Evolutionary conservation across 2,797 vertebrate genomes (phyloP).

Genomic region (Sparus aurata): DNA sequence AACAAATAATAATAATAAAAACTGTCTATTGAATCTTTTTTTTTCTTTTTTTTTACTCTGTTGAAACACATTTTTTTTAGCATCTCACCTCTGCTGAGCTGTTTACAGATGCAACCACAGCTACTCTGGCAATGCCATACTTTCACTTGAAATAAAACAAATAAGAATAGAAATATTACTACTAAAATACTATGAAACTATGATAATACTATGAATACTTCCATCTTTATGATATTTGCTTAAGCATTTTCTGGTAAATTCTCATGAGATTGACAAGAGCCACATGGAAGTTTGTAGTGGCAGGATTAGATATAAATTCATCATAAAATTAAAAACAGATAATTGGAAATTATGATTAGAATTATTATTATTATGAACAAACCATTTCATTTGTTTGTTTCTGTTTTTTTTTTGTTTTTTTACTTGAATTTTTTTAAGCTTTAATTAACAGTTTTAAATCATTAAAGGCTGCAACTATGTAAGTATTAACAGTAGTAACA

Average conservation of each 20-base stretch:
- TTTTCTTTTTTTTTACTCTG: no score
- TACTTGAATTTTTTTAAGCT: neutral
- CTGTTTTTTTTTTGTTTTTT: no score
- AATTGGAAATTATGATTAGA: no score
- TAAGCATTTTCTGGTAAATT: no score
- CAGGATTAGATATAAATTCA: neutral
- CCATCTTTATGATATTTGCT: neutral
- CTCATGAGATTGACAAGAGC: neutral
- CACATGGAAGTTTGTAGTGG: neutral
- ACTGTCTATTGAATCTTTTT: constrained; percentile 19
- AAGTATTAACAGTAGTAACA: neutral
- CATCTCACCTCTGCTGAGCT: neutral
- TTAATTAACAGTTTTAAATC: neutral
- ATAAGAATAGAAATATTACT: neutral
- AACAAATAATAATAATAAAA: constrained; percentile 28
- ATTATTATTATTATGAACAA: no score
- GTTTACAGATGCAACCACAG: constrained; percentile 4
- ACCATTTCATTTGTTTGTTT: no score
- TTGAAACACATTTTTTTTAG: constrained; percentile 4
- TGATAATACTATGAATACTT: neutral
- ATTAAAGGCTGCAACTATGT: neutral
- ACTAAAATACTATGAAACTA: neutral
- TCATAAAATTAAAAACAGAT: no score
- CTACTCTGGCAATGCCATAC: neutral
- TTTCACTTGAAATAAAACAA: neutral